Base-by-base conservation (phyloP, 2,888 invertebrate species). In the Conops quadrifasciatus region DNA sequence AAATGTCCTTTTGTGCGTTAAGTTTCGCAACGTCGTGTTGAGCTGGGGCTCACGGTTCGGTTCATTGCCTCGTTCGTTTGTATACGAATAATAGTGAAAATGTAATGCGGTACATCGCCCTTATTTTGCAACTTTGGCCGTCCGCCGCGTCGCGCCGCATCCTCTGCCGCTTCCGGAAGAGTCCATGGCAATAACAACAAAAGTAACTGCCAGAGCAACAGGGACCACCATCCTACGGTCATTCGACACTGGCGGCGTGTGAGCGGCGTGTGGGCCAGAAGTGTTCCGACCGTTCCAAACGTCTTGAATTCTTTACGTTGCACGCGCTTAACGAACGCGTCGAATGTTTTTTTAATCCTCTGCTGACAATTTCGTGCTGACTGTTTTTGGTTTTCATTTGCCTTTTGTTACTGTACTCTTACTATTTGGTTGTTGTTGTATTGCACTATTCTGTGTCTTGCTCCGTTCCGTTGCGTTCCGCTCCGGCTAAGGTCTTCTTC, bases 1-100 rank as follows among this genome's bases (percentile, higher is more conserved):
- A 82, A 80, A 82, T 82, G 82, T 82, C 82, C 82, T 82, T 82
- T 81, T 81, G 80, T 82, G 81, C 78, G 80, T 77, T 78, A 75
- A 4, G 4, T 36, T 76, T 62, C 49, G 60, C 30, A 15, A 36
- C 45, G 30, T 49, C 28, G 59, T 59, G 36, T 9, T 36, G 36
- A 7, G 4, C 36, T 7, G 4, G 4, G 36, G 5, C 36, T 36
- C 36, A 9, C 24, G 19, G 45, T 58, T 45, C 47, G 58, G 67
- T 49, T 51, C 59, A 45, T 45, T 67, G 43, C 43, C 58, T 16
- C 43, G 19, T 47, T 47, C n/a, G 21, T n/a, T 36, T 43, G 11
- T 16, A 15, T 3, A 24, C 26, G 16, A 71, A 75, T 49, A 47
- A 45, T 9, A 36, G 36, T 36, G 4, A 7, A 9, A 9, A 36